A percentile compares a stretch with the other conserved stretches of the same genome.
Evolutionary conservation across 2,113 vertebrate species (phyloP).

Genomic region (sheep (Ovis aries)): ARS-UI_Ramb_v3.0 NC_056069.1:38698001-38698500

Average conservation of each 20-base stretch:
- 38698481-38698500: slow-evolving; percentile 79
- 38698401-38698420: not conserved
- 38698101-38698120: not conserved
- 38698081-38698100: not conserved
- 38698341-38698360: not conserved
- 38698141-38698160: not conserved
- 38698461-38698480: slow-evolving; percentile 77
- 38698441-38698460: slow-evolving; percentile 79
- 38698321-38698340: not conserved
- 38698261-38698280: not conserved
- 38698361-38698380: not conserved
- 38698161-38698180: not conserved
- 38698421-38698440: slow-evolving; percentile 87
- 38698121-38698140: not conserved
- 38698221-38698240: not conserved
- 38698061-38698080: too few relatives aligned
- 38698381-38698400: not conserved
- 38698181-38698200: not conserved
- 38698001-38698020: not conserved
- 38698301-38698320: not conserved
- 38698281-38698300: not conserved
- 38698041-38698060: not conserved
- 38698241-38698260: not conserved
- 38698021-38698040: not conserved
- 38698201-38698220: not conserved